Base-by-base conservation (phyloP, 2,888 invertebrate genomes). In the Microdon myrmicae region DNA sequence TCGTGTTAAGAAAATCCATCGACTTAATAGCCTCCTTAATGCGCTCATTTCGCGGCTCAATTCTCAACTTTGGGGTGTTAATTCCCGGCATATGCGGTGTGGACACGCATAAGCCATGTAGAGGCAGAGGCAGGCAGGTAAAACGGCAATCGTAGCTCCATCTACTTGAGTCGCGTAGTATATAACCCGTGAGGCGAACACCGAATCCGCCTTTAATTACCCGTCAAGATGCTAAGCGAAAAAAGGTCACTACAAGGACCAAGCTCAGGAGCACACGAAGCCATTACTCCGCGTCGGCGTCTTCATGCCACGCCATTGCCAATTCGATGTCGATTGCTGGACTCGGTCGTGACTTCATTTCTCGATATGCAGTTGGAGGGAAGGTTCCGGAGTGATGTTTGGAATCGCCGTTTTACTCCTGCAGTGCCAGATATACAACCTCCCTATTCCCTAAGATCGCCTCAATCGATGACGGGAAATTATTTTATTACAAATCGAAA, bases 401-500 rank as follows among this genome's bases (percentile, higher is more conserved):
- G 23, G 25, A 23, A 25, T 38, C 47, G 9, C 22, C 37, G 28
- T 37, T n/a, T 10, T 28, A 20, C 26, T 12, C 2, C 13, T 16
- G 4, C 22, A 22, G 10, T 17, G 29, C 16, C 25, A 9, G 23
- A 13, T 8, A 13, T 13, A 9, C 1, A 17, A 17, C 25, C 26
- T 28, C 29, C 31, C 8, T 34, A 8, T 37, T 37, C 5, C 39
- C 29, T 28, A 54, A 66, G 59, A 66, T 59, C 58, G 53, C 53
- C 44, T 32, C 39, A 38, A 43, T 56, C 59, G 66, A 66, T 59
- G 66, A 66, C 59, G 66, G 66, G 53, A 55, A 69, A 69, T 70
- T 70, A 70, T 70, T 70, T 70, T 69, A 70, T 70, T 70, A 68
- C 68, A 68, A 69, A 68, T 68, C 69, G 68, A 69, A 70, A 69